Conservation (phyloP, 23 tunicate genomes). For the Halocynthia roretzi region DNA sequence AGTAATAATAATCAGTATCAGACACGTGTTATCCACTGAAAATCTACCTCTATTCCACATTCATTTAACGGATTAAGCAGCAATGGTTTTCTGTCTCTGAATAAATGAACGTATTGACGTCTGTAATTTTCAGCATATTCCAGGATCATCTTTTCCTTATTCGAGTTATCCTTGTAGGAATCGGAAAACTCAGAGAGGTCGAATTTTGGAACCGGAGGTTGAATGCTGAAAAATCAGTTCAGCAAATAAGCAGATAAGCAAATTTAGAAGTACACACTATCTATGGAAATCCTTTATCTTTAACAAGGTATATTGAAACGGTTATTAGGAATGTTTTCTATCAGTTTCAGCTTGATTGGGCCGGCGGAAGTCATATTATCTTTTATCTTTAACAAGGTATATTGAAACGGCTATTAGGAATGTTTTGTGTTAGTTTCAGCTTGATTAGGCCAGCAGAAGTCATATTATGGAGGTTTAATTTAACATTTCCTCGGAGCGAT, state of each 20-base stretch:
- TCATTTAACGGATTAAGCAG: constrained; percentile 87
- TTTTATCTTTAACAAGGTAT: too few relatives aligned
- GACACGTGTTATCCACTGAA: neutral
- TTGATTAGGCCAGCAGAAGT: constrained; percentile 6
- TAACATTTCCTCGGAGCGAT: too few relatives aligned
- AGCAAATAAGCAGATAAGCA: neutral
- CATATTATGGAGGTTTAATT: too few relatives aligned
- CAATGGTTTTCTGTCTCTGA: constrained; percentile 84
- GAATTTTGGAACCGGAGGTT: neutral
- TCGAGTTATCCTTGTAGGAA: constrained; percentile 77
- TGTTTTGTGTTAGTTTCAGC: neutral
- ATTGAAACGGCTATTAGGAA: neutral
- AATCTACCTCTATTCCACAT: constrained; percentile 73
- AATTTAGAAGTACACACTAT: too few relatives aligned
- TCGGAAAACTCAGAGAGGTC: constrained; percentile 56
- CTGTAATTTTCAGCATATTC: constrained; percentile 89
- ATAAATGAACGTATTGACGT: constrained; percentile 89
- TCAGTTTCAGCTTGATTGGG: neutral
- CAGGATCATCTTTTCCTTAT: constrained; percentile 80
- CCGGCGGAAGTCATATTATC: constrained; percentile 9
- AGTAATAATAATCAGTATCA: neutral
- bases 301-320: too few relatives aligned
- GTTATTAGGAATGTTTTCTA: neutral
- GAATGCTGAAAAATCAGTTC: neutral
- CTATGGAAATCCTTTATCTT: too few relatives aligned